Evolutionary conservation across 1,140 invertebrate species (phyloP).

Genomic region (Helicoverpa zea): DNA sequence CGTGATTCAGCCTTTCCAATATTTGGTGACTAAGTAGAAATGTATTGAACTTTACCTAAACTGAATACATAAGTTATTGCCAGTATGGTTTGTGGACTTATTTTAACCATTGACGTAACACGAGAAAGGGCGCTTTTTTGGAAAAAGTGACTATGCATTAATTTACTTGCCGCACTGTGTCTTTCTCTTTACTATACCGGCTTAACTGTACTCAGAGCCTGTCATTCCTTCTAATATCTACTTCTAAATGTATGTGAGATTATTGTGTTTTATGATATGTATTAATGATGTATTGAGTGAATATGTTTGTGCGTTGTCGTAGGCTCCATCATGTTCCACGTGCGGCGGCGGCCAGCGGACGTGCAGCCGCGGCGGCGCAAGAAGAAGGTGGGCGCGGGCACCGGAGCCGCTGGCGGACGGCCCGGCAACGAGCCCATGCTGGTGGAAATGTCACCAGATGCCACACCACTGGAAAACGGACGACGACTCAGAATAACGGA

Average conservation of each 20-base stretch:
- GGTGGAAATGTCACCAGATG: constrained; percentile 89
- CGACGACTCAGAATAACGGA: constrained; percentile 88
- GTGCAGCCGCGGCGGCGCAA: constrained; percentile 95
- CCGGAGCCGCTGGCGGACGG: constrained; percentile 78
- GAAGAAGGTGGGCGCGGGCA: constrained; percentile 91
- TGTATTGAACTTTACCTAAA: too few species aligned
- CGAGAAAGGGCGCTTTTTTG: neutral
- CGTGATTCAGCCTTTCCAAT: too few species aligned
- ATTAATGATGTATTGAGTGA: neutral
- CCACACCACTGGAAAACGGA: constrained; percentile 87
- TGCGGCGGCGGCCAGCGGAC: constrained; percentile 95
- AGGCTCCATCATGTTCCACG: constrained; percentile 98
- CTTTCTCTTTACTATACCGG: neutral
- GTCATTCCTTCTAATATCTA: neutral
- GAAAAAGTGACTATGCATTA: neutral
- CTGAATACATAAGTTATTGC: too few species aligned
- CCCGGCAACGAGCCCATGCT: constrained; percentile 86
- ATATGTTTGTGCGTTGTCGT: constrained; percentile 45
- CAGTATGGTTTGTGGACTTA: too few species aligned
- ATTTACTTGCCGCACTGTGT: neutral
- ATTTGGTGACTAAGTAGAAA: too few species aligned
- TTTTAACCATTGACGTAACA: too few species aligned
- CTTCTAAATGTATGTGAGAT: neutral
- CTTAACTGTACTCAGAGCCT: neutral
- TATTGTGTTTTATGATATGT: neutral